Percentiles rank a stretch among this genome's conserved stretches.
phyloP scores from a whole-genome alignment of 2,888 invertebrate species.

The Agonopterix alstromeriana region DNA sequence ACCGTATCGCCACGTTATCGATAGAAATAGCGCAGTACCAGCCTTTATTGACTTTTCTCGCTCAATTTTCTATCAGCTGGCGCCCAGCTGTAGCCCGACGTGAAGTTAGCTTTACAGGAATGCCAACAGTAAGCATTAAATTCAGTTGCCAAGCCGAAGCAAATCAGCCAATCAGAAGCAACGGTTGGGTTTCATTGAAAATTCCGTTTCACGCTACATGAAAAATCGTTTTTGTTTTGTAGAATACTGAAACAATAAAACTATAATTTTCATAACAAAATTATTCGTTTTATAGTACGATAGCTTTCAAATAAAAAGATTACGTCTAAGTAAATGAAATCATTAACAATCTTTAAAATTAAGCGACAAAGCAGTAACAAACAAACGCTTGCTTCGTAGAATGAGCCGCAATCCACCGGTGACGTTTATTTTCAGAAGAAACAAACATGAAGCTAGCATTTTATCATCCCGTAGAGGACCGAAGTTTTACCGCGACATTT shows the following conservation, averaged over 20 bases:
- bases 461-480: conserved; percentile 42
- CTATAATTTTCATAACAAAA: too few relatives aligned
- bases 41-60: conserved; percentile 60
- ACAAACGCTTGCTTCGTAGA: conserved; percentile 22
- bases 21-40: conserved; percentile 27
- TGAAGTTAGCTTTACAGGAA: conserved; percentile 40
- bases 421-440: conserved; percentile 67
- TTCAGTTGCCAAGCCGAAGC: conserved; percentile 18
- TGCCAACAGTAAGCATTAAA: conserved; percentile 36
- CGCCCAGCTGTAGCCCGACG: conserved; percentile 59
- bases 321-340: too few relatives aligned
- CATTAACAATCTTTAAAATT: conserved; percentile 3
- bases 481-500: conserved; percentile 74
- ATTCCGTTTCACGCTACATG: too few relatives aligned
- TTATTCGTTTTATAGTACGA: too few relatives aligned
- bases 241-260: too few relatives aligned
- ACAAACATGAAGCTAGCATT: conserved; percentile 68
- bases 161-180: conserved; percentile 41
- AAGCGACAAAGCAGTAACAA: neutral
- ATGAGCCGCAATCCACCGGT: conserved; percentile 27
- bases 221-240: too few relatives aligned
- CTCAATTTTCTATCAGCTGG: conserved; percentile 70
- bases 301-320: too few relatives aligned
- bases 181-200: neutral
- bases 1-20: conserved; percentile 37